A percentile compares a stretch with the other conserved stretches of the same genome.
Conservation (phyloP, 1,140 invertebrate species). For the Bicyclus anynana region DNA sequence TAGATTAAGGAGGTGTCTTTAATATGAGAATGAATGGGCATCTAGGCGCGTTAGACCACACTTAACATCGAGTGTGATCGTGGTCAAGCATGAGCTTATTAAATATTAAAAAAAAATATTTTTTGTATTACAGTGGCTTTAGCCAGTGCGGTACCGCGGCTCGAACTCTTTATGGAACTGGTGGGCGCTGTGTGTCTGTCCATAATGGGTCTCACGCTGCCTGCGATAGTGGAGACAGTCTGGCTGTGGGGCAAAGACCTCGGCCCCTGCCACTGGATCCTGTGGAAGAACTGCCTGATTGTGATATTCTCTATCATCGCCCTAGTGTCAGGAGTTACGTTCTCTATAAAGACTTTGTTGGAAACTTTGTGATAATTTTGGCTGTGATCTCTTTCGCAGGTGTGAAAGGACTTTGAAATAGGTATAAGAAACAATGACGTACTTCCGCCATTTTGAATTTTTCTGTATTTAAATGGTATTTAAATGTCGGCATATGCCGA, state of each 20-base stretch:
- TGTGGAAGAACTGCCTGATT: constrained; percentile 82
- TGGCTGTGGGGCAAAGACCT: constrained; percentile 81
- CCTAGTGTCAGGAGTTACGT: constrained; percentile 81
- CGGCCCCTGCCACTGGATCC: constrained; percentile 79
- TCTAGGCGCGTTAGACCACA: too few relatives aligned
- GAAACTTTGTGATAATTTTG: constrained; percentile 39
- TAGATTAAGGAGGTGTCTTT: too few relatives aligned
- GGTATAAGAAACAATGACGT: too few relatives aligned
- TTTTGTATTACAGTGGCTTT: constrained; percentile 80
- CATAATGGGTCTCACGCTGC: constrained; percentile 88
- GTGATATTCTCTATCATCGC: constrained; percentile 80
- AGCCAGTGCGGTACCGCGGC: constrained; percentile 85
- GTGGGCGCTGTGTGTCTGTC: constrained; percentile 93
- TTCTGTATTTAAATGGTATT: too few relatives aligned
- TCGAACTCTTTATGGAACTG: constrained; percentile 92
- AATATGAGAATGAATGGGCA: too few relatives aligned
- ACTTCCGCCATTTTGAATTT: too few relatives aligned
- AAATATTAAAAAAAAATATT: not conserved
- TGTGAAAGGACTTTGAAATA: too few relatives aligned
- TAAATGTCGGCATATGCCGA: too few relatives aligned
- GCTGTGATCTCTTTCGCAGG: constrained; percentile 8
- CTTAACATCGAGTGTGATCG: too few relatives aligned
- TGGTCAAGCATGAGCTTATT: too few relatives aligned
- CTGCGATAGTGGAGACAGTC: constrained; percentile 89
- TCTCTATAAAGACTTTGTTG: constrained; percentile 73